These are phyloP conservation scores for Phyllotreta cruciferae DNA, from an alignment of 2,888 invertebrate genomes.

Conservation along the genomic window DNA sequence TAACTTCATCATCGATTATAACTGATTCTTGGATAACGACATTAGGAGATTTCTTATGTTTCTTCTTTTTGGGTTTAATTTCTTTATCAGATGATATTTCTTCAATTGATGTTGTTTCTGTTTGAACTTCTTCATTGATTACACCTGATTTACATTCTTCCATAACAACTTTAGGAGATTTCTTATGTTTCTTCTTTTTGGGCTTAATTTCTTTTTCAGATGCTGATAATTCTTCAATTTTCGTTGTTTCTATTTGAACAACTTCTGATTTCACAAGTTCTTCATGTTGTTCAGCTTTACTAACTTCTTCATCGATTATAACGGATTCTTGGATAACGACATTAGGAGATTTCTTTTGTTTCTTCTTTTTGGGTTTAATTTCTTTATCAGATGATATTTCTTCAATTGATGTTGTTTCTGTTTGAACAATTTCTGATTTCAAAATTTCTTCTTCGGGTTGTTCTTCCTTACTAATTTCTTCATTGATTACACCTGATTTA, in stretches of 20 bases:
- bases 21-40: background rate
- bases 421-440: background rate
- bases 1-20: background rate
- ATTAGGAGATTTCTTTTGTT: background rate
- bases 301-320: background rate
- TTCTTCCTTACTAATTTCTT: too few relatives aligned
- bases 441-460: too few relatives aligned
- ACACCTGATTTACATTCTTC: background rate
- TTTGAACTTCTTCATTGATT: too few relatives aligned
- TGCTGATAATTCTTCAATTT: background rate
- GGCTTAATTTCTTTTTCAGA: constrained; percentile 31
- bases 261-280: background rate
- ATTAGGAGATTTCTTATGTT: background rate
- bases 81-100: background rate
- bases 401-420: background rate
- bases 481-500: background rate
- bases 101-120: background rate
- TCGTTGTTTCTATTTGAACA: background rate
- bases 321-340: background rate
- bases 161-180: background rate
- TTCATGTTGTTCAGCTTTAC: too few relatives aligned
- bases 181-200: constrained; percentile 36
- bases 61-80: background rate
- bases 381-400: constrained; percentile 4
- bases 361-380: background rate